Conservation (phyloP, 2,113 vertebrate species). For the Gorsachius goisagi region DNA sequence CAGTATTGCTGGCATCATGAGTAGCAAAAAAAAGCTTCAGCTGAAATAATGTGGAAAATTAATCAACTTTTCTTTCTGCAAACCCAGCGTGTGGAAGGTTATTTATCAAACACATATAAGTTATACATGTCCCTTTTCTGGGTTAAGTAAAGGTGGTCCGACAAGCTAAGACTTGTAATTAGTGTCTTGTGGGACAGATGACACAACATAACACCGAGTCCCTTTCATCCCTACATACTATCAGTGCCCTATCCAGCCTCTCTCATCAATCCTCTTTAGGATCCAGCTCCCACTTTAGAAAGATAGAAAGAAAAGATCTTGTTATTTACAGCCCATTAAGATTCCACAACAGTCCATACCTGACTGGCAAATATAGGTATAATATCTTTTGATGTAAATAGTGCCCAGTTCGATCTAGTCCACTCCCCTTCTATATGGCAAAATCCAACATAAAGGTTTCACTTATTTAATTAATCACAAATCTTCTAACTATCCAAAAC, state of each 20-base stretch:
- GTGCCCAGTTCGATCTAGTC: not conserved
- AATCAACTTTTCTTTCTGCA: not conserved
- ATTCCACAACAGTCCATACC: not conserved
- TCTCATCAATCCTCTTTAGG: not conserved
- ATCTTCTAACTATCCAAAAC: not conserved
- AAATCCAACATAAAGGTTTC: not conserved
- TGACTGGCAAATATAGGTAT: not conserved
- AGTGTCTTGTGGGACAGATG: fast-evolving
- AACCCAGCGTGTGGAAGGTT: not conserved
- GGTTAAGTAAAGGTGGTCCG: not conserved
- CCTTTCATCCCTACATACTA: not conserved
- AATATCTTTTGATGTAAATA: not conserved
- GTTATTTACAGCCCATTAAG: not conserved
- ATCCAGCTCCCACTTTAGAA: not conserved
- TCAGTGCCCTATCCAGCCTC: not conserved
- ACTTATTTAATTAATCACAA: not conserved
- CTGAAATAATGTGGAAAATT: not conserved
- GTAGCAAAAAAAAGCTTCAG: not conserved
- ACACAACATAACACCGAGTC: fast-evolving
- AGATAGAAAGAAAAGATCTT: not conserved
- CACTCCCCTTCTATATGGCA: not conserved
- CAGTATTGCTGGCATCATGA: not conserved
- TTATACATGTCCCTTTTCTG: not conserved
- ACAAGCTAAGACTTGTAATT: not conserved
- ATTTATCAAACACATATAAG: not conserved